Evolutionary conservation across 2,797 vertebrate species (phyloP).

Genomic region (Anisognathus igniventris): DNA sequence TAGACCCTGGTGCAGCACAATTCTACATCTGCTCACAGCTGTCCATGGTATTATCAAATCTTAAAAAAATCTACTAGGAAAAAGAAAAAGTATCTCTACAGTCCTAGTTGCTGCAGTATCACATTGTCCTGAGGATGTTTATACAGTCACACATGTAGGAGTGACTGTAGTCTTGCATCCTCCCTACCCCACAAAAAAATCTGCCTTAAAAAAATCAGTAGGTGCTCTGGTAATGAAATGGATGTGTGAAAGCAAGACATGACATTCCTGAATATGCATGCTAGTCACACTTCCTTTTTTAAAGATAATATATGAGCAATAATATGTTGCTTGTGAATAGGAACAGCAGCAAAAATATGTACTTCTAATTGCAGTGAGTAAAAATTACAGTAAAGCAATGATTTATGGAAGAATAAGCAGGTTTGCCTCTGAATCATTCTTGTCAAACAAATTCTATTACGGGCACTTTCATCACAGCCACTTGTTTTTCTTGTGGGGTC

Average conservation of each 20-base stretch:
- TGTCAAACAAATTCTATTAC: background rate
- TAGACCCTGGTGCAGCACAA: background rate
- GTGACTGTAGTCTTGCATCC: background rate
- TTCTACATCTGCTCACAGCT: background rate
- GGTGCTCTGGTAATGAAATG: background rate
- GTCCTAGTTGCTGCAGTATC: background rate
- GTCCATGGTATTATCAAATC: rapidly evolving
- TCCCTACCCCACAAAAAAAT: background rate
- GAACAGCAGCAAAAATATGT: background rate
- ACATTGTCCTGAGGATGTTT: background rate
- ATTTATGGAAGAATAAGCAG: background rate
- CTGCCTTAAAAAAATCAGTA: background rate
- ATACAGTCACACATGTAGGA: background rate
- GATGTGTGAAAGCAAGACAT: background rate
- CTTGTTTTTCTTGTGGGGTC: background rate
- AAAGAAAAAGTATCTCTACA: background rate
- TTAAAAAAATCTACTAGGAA: background rate
- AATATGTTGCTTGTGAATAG: background rate
- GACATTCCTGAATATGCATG: background rate
- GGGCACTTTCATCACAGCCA: background rate
- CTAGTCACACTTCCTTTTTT: background rate
- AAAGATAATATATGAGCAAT: background rate
- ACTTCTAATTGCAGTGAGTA: background rate
- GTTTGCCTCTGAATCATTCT: background rate
- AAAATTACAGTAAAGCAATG: background rate